Evolutionary conservation across 2,888 invertebrate genomes (phyloP), one percentile per base, ranked within the genome.

Genomic region (Drosophila greeni): DNA sequence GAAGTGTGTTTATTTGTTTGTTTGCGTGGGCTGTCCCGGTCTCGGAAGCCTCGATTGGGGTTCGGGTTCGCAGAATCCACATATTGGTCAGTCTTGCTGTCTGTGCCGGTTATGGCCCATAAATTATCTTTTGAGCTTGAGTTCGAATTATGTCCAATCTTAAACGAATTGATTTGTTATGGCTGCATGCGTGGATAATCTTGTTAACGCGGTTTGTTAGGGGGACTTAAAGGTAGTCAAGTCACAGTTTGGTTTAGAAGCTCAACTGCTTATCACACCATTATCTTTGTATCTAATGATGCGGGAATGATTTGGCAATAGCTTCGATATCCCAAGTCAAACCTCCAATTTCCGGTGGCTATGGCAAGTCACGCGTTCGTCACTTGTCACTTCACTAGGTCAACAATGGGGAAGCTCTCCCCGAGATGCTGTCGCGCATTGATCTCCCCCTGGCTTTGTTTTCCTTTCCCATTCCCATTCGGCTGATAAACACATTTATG

Each of bases 401-500:
- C 61, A 59, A 60, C 31, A 59, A 60, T 61, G 59, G 59, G 49
- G 24, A 20, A 55, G n/a, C 23, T 51, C 18, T 16, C 16, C 47
- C 34, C 16, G 12, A 29, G 45, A 45, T 37, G 36, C 20, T 56
- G 18, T 1, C 45, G 48, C 26, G 39, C 42, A 43, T 43, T 24
- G 36, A 43, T 45, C 24, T 64, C 20, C 6, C n/a, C 6, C n/a
- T 31, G 20, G 14, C 33, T 49, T 51, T 51, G 51, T 54, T 40
- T 64, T 45, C 33, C 18, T 43, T 64, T 18, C 34, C 34, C 39
- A 23, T 64, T 18, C 40, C 34, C 39, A 18, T 66, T 20, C 20
- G 33, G 29, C 34, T 66, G 56, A 66, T 66, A 36, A 67, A 67
- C 51, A 39, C n/a, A 57, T 67, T 66, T 57, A 64, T 65, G 37